Conservation (phyloP, 2,113 vertebrate species). For the Hippocampus barbouri region DNA sequence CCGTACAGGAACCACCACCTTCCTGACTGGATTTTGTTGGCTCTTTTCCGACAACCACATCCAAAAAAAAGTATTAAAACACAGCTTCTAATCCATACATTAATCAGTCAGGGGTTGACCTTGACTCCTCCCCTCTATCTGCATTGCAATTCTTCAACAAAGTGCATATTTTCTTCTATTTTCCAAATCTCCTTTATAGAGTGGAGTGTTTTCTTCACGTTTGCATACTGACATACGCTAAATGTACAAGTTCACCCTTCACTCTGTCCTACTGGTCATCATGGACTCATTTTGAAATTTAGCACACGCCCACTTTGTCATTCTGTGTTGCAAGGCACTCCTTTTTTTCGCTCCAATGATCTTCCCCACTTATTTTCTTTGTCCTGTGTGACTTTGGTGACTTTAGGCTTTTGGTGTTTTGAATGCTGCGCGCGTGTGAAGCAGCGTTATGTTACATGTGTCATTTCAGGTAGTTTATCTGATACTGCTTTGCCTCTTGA, state of each 20-base stretch:
- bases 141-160: not conserved
- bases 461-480: not conserved
- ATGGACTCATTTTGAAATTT: slow-evolving; percentile 37
- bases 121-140: not conserved
- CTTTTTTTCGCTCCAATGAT: slow-evolving; percentile 4
- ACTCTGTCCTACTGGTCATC: slow-evolving; percentile 13
- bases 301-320: slow-evolving; percentile 25
- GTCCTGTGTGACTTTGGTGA: slow-evolving; percentile 13
- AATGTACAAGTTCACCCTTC: not conserved
- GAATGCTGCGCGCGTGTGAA: not conserved
- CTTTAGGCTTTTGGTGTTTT: slow-evolving; percentile 3
- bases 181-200: not conserved
- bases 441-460: not conserved
- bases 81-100: not conserved
- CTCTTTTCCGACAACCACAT: slow-evolving; percentile 8
- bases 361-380: not conserved
- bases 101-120: too few species aligned
- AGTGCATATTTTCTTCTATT: not conserved
- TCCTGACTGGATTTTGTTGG: slow-evolving; percentile 5
- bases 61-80: not conserved
- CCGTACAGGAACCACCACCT: slow-evolving; percentile 21
- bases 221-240: not conserved
- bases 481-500: not conserved
- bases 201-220: not conserved
- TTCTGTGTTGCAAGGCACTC: not conserved